These are phyloP conservation scores for Crotalus tigris DNA, from an alignment of 2,113 vertebrate genomes.

Conservation along the genomic window DNA sequence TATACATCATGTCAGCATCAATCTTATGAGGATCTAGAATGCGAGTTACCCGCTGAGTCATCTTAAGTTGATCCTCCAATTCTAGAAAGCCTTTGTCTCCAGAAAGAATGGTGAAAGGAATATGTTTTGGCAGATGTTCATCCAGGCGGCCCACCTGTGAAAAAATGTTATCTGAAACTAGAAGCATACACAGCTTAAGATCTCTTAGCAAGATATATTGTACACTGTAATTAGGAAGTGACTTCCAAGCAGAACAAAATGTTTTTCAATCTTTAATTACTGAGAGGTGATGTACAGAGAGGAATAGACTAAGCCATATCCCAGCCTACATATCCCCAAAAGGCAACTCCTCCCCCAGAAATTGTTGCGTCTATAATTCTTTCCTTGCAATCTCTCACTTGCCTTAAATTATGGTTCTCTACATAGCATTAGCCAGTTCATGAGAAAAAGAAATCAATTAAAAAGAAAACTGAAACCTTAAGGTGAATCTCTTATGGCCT, in stretches of 20 bases:
- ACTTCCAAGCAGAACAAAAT: neutral
- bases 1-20: constrained; percentile 78
- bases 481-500: neutral
- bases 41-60: constrained; percentile 73
- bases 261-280: neutral
- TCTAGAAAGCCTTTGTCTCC: constrained; percentile 82
- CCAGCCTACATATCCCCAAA: neutral
- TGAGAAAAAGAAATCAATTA: neutral
- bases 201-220: neutral
- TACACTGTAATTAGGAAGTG: neutral
- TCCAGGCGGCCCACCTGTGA: constrained; percentile 77
- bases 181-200: neutral
- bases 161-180: constrained; percentile 17
- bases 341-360: neutral
- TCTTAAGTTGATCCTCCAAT: constrained; percentile 76
- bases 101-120: constrained; percentile 80
- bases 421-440: neutral
- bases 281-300: neutral
- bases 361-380: neutral
- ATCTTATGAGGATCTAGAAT: constrained; percentile 78
- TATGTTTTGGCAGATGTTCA: constrained; percentile 79
- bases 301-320: neutral
- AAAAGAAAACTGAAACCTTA: neutral
- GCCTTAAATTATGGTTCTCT: neutral
- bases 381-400: neutral